Conservation (phyloP, 2,113 vertebrate genomes). For the Athene noctua region DNA sequence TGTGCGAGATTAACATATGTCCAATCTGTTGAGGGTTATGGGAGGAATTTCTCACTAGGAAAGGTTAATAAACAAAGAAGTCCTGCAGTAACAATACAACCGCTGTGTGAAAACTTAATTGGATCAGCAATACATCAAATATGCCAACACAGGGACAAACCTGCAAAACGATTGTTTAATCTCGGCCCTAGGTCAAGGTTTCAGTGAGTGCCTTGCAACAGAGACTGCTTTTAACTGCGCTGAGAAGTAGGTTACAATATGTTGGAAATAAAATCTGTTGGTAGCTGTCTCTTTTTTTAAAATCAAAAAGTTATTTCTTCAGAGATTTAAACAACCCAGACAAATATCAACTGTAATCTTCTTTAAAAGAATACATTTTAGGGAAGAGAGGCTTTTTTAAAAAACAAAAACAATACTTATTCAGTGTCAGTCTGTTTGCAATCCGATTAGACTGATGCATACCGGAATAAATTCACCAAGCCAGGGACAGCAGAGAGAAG, state of each 20-base stretch:
- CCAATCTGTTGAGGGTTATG: slow-evolving; percentile 9
- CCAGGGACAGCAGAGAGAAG: not conserved
- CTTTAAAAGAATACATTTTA: not conserved
- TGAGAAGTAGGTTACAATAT: not conserved
- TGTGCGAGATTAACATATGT: not conserved
- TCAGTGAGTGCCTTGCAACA: not conserved
- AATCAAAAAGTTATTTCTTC: not conserved
- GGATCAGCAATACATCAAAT: slow-evolving; percentile 43
- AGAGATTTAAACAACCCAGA: not conserved
- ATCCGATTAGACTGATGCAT: not conserved
- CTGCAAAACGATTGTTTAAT: slow-evolving; percentile 6
- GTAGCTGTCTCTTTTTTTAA: not conserved
- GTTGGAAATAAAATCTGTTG: slow-evolving; percentile 26
- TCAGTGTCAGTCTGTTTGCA: not conserved
- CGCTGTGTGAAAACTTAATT: slow-evolving; percentile 57
- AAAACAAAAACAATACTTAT: not conserved
- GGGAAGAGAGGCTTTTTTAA: not conserved
- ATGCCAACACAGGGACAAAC: slow-evolving; percentile 11
- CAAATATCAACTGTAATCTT: not conserved
- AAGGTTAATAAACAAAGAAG: slow-evolving; percentile 55
- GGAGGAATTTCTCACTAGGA: not conserved
- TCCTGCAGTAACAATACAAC: slow-evolving; percentile 29
- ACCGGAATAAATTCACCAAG: not conserved
- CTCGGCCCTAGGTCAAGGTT: slow-evolving; percentile 7
- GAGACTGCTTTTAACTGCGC: not conserved